These are phyloP conservation scores for Cecidostiba fungosa DNA, from an alignment of 2,888 invertebrate genomes.

Conservation along the genomic window DNA sequence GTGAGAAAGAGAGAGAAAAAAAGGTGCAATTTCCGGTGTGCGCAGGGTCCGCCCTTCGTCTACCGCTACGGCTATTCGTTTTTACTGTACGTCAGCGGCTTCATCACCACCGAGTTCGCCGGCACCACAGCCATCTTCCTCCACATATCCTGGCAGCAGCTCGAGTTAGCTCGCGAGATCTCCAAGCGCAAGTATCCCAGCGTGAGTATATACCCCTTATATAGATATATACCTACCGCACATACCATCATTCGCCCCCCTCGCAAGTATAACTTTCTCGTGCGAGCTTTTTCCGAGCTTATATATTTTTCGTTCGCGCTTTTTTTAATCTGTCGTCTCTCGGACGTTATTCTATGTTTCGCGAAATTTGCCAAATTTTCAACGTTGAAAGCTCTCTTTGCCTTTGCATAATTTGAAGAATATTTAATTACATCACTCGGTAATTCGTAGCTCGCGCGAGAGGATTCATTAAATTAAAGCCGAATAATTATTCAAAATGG, in stretches of 20 bases:
- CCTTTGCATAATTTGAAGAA: too few relatives aligned
- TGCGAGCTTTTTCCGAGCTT: not conserved
- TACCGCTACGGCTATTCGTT: slow-evolving; percentile 95
- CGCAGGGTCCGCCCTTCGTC: slow-evolving; percentile 87
- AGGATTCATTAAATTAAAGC: too few relatives aligned
- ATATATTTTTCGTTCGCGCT: too few relatives aligned
- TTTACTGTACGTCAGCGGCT: slow-evolving; percentile 91
- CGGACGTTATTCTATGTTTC: too few relatives aligned
- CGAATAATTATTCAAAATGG: too few relatives aligned
- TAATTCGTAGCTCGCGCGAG: too few relatives aligned
- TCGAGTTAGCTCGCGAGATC: slow-evolving; percentile 83
- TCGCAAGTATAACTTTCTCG: not conserved
- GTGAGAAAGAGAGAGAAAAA: not conserved
- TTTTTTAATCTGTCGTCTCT: not conserved
- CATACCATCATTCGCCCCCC: not conserved
- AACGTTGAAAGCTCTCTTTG: too few relatives aligned
- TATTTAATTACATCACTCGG: too few relatives aligned
- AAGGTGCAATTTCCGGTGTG: slow-evolving; percentile 15
- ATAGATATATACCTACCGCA: not conserved
- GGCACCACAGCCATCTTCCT: slow-evolving; percentile 93
- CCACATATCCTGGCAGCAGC: slow-evolving; percentile 90
- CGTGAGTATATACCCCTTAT: slow-evolving; percentile 42
- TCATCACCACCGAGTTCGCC: slow-evolving; percentile 91
- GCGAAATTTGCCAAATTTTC: too few relatives aligned
- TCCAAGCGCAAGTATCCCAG: slow-evolving; percentile 78